A percentile compares a stretch with the other conserved stretches of the same genome.
Evolutionary conservation across 1,140 invertebrate genomes (phyloP).

Genomic region (Leptinotarsa defecta): DNA sequence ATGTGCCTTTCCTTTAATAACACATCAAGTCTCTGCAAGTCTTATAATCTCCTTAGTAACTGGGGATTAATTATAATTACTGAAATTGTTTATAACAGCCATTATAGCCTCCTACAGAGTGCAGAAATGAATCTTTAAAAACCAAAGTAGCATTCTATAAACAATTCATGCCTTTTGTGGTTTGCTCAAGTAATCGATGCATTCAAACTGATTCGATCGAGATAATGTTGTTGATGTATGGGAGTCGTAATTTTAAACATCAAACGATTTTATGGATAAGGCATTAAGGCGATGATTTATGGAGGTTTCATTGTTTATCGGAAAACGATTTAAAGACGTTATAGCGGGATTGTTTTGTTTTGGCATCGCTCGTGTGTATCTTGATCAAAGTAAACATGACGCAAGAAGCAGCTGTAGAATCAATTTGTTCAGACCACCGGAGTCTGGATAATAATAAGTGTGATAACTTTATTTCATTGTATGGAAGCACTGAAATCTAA

Average conservation of each 20-base stretch:
- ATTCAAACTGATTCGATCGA: background rate
- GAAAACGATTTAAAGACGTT: background rate
- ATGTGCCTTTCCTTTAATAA: no score
- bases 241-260: background rate
- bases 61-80: background rate
- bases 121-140: background rate
- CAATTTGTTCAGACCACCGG: background rate
- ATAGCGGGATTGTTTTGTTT: background rate
- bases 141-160: no score
- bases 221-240: constrained; percentile 1
- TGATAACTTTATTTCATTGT: no score
- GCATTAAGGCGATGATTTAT: background rate
- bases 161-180: background rate
- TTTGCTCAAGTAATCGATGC: background rate
- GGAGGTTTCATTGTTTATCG: background rate
- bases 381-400: constrained; percentile 3
- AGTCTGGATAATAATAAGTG: background rate
- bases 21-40: no score
- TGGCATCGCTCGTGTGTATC: background rate
- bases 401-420: background rate
- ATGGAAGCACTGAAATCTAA: no score
- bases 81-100: background rate
- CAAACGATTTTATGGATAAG: background rate
- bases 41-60: background rate
- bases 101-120: background rate